A percentile compares a stretch with the other conserved stretches of the same genome.
Evolutionary conservation across 2,888 invertebrate species (phyloP).

Genomic region (Drosophila demipolita): DNA sequence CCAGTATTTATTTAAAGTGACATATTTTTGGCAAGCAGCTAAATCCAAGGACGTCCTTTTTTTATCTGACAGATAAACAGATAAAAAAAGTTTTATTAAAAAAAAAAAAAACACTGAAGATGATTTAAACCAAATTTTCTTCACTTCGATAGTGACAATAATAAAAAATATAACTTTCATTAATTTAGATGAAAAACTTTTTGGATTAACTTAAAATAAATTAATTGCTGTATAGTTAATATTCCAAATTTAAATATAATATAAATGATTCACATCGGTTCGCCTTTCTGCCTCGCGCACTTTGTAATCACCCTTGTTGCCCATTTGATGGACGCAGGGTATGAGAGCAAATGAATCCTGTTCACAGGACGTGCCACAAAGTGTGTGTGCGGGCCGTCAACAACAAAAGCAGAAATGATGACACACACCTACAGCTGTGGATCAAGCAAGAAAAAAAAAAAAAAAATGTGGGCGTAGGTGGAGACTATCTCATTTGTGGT

Average conservation of each 20-base stretch:
- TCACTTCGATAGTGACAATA: background rate
- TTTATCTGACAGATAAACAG: background rate
- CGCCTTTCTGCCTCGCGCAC: background rate
- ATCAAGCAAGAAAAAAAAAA: background rate
- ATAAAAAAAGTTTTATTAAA: background rate
- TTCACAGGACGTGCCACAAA: constrained; percentile 41
- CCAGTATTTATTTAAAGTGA: background rate
- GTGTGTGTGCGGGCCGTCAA: constrained; percentile 67
- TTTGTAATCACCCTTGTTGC: constrained; percentile 2
- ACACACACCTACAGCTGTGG: constrained; percentile 29
- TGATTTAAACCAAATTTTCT: too few relatives aligned
- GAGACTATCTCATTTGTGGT: constrained; percentile 78
- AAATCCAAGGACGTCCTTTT: background rate
- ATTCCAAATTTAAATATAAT: background rate
- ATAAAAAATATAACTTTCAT: background rate
- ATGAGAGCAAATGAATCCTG: constrained; percentile 20
- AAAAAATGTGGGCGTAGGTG: constrained; percentile 22
- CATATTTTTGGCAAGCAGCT: too few relatives aligned
- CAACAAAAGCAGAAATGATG: constrained; percentile 38
- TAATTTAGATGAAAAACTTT: too few relatives aligned
- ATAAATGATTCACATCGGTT: background rate
- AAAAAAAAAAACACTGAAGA: background rate
- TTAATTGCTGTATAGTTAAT: background rate
- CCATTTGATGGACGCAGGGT: constrained; percentile 3
- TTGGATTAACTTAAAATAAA: background rate